phyloP scores from a whole-genome alignment of 2,888 invertebrate species.

The Melieria crassipennis region DNA sequence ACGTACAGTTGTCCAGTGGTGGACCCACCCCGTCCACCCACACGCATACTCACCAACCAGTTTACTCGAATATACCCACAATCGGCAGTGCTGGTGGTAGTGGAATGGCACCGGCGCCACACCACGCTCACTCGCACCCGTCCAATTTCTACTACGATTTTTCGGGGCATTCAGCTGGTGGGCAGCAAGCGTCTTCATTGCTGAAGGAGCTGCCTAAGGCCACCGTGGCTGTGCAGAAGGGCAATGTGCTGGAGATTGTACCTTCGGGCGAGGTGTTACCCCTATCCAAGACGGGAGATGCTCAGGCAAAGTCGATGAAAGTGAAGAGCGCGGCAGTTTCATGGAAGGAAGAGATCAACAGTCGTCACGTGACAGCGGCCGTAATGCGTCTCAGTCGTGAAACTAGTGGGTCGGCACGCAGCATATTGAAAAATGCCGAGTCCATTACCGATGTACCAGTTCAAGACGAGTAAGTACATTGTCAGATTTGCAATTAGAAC shows the following conservation, averaged over 20 bases:
- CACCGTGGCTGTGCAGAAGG: conserved; percentile 62
- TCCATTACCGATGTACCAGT: conserved; percentile 10
- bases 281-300: background rate
- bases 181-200: conserved; percentile 43
- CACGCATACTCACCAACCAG: conserved; percentile 36
- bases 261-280: conserved; percentile 48
- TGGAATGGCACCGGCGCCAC: conserved; percentile 19
- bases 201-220: conserved; percentile 58
- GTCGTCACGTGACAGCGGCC: conserved; percentile 49
- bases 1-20: conserved; percentile 38
- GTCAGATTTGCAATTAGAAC: too few species aligned
- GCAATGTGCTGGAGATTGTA: conserved; percentile 64
- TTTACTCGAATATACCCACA: conserved; percentile 48
- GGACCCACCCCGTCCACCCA: conserved; percentile 13
- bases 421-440: conserved; percentile 47
- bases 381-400: conserved; percentile 51
- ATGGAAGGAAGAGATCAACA: conserved; percentile 54
- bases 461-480: conserved; percentile 47
- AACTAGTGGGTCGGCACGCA: conserved; percentile 44
- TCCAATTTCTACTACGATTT: conserved; percentile 44
- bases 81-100: conserved; percentile 36
- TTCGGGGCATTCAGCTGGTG: conserved; percentile 34
- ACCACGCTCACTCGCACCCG: conserved; percentile 37
- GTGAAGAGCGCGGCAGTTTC: conserved; percentile 41
- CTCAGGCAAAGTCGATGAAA: conserved; percentile 18